Percentiles rank a stretch among this genome's conserved stretches.
These are phyloP conservation scores for Eupristina koningsbergeri DNA, from an alignment of 1,140 invertebrate species.

Conservation along the genomic window DNA sequence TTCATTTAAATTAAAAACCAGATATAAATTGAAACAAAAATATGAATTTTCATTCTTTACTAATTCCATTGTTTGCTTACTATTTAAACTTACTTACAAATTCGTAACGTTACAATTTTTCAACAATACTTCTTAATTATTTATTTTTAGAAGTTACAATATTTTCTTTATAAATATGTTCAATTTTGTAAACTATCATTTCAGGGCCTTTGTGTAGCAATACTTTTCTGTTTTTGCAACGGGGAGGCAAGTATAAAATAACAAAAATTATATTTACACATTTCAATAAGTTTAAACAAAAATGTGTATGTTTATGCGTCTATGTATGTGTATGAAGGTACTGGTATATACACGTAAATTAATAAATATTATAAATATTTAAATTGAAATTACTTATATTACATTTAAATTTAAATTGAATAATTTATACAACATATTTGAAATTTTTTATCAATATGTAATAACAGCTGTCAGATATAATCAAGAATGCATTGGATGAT, in stretches of 20 bases:
- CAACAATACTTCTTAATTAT: no score
- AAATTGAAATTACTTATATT: neutral
- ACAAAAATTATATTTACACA: neutral
- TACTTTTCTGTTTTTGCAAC: conserved; percentile 96
- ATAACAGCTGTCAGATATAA: neutral
- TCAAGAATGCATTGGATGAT: neutral
- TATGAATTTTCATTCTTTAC: neutral
- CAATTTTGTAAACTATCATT: conserved; percentile 61
- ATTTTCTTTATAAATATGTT: conserved; percentile 12
- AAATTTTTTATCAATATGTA: neutral
- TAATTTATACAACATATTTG: neutral
- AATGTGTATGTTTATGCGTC: neutral
- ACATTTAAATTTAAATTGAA: neutral
- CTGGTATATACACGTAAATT: neutral
- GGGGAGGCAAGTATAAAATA: conserved; percentile 82
- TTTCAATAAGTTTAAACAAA: neutral
- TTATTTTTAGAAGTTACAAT: neutral
- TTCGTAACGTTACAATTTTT: conserved; percentile 8
- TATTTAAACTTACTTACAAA: neutral
- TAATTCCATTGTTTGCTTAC: neutral
- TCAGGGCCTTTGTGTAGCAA: conserved; percentile 91
- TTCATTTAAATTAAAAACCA: no score
- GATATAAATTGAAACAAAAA: no score
- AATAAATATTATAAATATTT: neutral
- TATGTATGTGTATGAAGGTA: neutral